These are phyloP conservation scores for Parazoanthus atlanticus DNA, from an alignment of 92 coral and sea anemone genomes.

Conservation along the genomic window DNA sequence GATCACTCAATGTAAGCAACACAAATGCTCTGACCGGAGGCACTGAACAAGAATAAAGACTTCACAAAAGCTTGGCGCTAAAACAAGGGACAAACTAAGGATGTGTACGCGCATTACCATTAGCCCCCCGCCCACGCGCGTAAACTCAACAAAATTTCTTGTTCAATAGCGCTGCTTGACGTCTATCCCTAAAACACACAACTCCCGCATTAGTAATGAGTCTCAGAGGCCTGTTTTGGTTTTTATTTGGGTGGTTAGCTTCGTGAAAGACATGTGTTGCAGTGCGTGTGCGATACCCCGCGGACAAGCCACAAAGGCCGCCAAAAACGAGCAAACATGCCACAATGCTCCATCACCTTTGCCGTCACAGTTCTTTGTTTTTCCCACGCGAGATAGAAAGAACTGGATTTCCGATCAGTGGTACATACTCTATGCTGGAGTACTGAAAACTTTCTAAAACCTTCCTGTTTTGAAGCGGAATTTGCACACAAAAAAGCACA, in stretches of 20 bases:
- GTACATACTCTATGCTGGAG: constrained; percentile 38
- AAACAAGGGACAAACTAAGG: constrained; percentile 23
- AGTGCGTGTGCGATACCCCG: constrained; percentile 22
- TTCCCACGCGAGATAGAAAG: constrained; percentile 39
- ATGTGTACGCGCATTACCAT: constrained; percentile 14
- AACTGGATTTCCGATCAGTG: constrained; percentile 43
- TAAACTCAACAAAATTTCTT: constrained; percentile 30
- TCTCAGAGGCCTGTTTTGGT: constrained; percentile 36
- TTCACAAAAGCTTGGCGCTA: constrained; percentile 27
- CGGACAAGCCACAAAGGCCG: constrained; percentile 20
- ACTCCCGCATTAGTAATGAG: constrained; percentile 41
- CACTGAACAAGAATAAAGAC: constrained; percentile 25
- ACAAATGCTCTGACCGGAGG: constrained; percentile 43
- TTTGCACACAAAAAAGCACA: background rate
- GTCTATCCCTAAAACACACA: constrained; percentile 37
- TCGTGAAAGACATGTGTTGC: constrained; percentile 42
- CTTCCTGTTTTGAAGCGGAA: constrained; percentile 39
- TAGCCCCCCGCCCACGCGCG: constrained; percentile 31
- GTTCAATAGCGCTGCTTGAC: constrained; percentile 42
- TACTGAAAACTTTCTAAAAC: constrained; percentile 27
- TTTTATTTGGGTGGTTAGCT: constrained; percentile 30
- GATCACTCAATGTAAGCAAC: constrained; percentile 44
- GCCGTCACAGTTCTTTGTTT: constrained; percentile 25
- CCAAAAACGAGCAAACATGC: constrained; percentile 23
- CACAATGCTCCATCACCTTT: constrained; percentile 34